A percentile compares a stretch with the other conserved stretches of the same genome.
These are phyloP conservation scores for Phaonia tiefii DNA, from an alignment of 2,888 invertebrate genomes.

Conservation along the genomic window DNA sequence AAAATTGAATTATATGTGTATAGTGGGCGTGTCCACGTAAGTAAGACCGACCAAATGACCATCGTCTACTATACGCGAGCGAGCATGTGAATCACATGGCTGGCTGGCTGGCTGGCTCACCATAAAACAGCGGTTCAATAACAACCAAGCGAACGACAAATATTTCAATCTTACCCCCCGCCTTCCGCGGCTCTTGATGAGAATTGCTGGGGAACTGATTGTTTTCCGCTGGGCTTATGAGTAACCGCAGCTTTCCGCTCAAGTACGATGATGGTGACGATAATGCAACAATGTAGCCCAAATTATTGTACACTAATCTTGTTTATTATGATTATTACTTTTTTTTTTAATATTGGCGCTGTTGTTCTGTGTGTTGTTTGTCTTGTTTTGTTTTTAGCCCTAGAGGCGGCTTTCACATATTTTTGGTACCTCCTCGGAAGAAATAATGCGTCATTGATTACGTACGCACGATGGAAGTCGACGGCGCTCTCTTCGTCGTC, in stretches of 20 bases:
- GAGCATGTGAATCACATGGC: background rate
- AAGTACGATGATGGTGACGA: background rate
- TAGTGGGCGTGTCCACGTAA: conserved; percentile 44
- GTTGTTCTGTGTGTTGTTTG: conserved; percentile 17
- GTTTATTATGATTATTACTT: background rate
- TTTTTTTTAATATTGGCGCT: conserved; percentile 13
- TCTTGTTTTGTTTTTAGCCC: background rate
- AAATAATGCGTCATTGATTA: conserved; percentile 66
- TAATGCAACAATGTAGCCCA: conserved; percentile 10
- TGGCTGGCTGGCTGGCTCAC: background rate
- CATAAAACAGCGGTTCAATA: background rate
- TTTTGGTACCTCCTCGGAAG: conserved; percentile 26
- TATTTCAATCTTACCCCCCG: no score
- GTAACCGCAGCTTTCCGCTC: background rate
- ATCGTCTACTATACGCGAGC: no score
- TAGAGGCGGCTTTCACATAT: background rate
- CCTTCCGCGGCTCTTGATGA: no score
- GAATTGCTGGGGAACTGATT: no score
- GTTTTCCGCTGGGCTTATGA: background rate
- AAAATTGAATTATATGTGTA: conserved; percentile 35
- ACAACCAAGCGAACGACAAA: no score
- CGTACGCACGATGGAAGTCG: conserved; percentile 55
- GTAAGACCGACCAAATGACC: background rate
- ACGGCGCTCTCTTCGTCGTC: background rate
- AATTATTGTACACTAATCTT: conserved; percentile 4